phyloP scores from a whole-genome alignment of 2,797 vertebrate species.

The Acipenser transmontanus region DNA sequence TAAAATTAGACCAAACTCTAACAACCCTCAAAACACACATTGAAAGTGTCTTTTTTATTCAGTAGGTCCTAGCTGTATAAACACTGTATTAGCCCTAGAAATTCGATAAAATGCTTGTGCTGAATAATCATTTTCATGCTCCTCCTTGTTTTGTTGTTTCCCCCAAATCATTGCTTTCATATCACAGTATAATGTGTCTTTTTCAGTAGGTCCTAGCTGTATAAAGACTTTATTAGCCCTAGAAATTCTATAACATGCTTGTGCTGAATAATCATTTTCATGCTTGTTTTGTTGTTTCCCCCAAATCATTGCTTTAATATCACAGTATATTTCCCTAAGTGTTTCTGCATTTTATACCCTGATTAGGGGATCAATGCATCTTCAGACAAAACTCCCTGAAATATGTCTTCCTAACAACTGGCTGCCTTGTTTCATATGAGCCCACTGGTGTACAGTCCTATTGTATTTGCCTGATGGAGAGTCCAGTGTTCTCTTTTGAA shows the following conservation, averaged over 20 bases:
- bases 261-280: not conserved
- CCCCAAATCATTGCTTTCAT: not conserved
- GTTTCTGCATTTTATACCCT: not conserved
- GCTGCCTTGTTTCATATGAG: conserved; percentile 26
- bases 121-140: not conserved
- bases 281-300: not conserved
- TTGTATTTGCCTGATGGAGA: not conserved
- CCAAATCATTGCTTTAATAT: not conserved
- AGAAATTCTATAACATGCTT: too few species aligned
- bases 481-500: not conserved
- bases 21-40: too few species aligned
- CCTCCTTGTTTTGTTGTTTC: not conserved
- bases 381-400: conserved; percentile 9
- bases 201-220: too few species aligned
- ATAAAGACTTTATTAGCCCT: too few species aligned
- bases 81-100: too few species aligned
- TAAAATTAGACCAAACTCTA: too few species aligned
- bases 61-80: too few species aligned
- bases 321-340: conserved; percentile 10
- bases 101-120: not conserved
- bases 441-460: conserved; percentile 7
- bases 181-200: not conserved
- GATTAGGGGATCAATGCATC: conserved; percentile 32
- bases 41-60: too few species aligned
- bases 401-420: conserved; percentile 16